These are phyloP conservation scores for Neuroterus valhalla DNA, from an alignment of 1,140 invertebrate species.

Conservation along the genomic window DNA sequence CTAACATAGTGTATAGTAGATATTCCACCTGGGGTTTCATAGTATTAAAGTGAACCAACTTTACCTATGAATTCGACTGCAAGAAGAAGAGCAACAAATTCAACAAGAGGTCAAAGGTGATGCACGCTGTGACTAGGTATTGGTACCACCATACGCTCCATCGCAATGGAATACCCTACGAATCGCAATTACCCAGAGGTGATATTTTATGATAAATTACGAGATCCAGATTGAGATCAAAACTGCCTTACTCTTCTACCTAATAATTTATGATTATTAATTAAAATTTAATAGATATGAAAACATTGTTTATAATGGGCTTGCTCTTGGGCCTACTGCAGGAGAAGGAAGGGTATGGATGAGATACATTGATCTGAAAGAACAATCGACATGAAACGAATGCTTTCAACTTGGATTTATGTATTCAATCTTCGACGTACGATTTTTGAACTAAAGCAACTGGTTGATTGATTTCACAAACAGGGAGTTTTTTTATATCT, in stretches of 20 bases:
- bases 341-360: no score
- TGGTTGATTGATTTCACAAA: no score
- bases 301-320: no score
- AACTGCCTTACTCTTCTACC: neutral
- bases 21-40: neutral
- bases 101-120: neutral
- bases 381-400: no score
- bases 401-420: no score
- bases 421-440: no score
- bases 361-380: no score
- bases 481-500: no score
- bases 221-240: constrained; percentile 13
- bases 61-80: neutral
- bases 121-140: neutral
- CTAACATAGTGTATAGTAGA: neutral
- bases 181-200: neutral
- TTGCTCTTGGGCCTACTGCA: no score
- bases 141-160: neutral
- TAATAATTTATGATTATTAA: constrained; percentile 7
- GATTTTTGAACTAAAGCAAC: no score
- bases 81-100: neutral
- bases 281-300: neutral
- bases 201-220: constrained; percentile 14
- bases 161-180: neutral
- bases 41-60: neutral